phyloP scores from a whole-genome alignment of 2,113 vertebrate species.

The Phalacrocorax carbo region DNA sequence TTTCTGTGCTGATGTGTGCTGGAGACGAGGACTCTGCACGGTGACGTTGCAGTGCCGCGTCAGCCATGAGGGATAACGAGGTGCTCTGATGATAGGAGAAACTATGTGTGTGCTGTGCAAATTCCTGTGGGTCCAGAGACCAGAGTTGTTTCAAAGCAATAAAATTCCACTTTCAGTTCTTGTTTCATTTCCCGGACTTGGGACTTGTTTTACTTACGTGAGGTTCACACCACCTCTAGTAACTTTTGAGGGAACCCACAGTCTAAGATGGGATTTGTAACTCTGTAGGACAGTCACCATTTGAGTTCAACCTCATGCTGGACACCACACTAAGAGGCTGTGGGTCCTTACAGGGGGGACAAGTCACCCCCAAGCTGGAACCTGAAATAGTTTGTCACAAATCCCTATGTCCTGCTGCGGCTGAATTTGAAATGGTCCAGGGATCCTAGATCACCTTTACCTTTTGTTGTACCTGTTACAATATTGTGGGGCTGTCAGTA shows the following conservation, averaged over 20 bases:
- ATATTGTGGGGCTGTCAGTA: not conserved
- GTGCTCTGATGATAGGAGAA: not conserved
- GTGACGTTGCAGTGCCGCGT: fast-evolving
- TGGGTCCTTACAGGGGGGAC: not conserved
- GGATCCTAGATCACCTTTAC: not conserved
- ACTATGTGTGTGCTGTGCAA: not conserved
- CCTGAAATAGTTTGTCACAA: not conserved
- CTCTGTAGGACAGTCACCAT: not conserved
- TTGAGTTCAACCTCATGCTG: not conserved
- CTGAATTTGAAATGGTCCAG: not conserved
- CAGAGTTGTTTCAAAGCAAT: not conserved
- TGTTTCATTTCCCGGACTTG: not conserved
- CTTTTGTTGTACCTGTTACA: not conserved
- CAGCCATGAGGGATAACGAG: not conserved
- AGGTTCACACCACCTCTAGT: not conserved
- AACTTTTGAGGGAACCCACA: not conserved
- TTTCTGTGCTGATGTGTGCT: not conserved
- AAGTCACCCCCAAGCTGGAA: not conserved
- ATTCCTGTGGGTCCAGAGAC: not conserved
- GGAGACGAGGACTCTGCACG: not conserved
- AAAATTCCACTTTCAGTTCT: not conserved
- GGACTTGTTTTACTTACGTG: not conserved
- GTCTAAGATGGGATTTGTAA: not conserved
- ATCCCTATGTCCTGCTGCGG: not conserved
- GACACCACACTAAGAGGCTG: not conserved